Evolutionary conservation across 2,113 vertebrate species (phyloP), one percentile per base, ranked within the genome.

Genomic region (Noturus placidus): DNA sequence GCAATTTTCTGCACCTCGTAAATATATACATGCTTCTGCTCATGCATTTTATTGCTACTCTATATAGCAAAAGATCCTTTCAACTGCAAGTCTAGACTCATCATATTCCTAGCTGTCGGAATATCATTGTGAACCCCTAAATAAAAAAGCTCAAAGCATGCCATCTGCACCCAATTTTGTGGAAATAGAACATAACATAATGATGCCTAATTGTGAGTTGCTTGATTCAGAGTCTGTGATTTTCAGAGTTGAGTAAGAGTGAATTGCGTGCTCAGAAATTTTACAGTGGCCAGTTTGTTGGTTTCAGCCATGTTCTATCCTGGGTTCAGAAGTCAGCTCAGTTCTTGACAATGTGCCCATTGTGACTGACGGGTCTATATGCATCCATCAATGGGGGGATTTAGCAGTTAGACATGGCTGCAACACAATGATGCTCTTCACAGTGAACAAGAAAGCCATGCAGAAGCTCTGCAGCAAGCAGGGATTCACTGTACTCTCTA

Each of bases 311-410:
- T 92, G 89, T 91, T 94, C 93, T 94, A 92, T 91, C 92, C 91
- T 82, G 93, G 91, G 94, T 92, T 95, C 94, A 95, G 92, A 94
- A 94, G 95, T 95, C 92, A 92, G 91, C 93, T 86, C 88, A 89
- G 89, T 80, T 50, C 74, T 83, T 79, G 89, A 95, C 95, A 95
- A 96, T 94, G 94, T 89, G 87, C 15, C 87, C 92, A 93, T 95
- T 96, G 94, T 95, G 91, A 89, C 90, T 86, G 77, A 80, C 92
- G 74, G 93, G 92, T 92, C 86, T 93, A 91, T 91, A 92, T 88
- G 94, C 93, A 96, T 96, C 94, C 93, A 96, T 96, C 94, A 95
- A 95, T 95, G 94, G 94, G 72, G 93, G 93, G 94, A 95, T 95
- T 95, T 95, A 95, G 93, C 93, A 94, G 93, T 94, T 93, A 92